Base-by-base conservation (phyloP, 2,888 invertebrate genomes). In the Drosophila phalerata region DNA sequence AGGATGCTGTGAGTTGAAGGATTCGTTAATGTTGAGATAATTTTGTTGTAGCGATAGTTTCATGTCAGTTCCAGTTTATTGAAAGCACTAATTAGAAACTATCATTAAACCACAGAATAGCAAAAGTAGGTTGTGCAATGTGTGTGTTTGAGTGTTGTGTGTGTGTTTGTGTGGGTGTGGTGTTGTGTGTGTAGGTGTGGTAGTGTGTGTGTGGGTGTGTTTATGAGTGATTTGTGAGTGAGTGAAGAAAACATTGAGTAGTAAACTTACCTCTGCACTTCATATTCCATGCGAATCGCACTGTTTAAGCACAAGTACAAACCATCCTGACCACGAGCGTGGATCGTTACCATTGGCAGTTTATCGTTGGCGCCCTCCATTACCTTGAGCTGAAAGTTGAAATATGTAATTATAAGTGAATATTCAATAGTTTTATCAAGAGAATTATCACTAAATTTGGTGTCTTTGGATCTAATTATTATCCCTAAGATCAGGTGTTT, bases 241-340 rank as follows among this genome's bases (percentile, higher is more conserved):
- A 43, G 32, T 47, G 37, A 42, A 55, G 28, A 48, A 40, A 37
- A 13, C 19, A 17, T 32, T 8, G 37, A 47, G 3, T 8, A 37
- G 2, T 2, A 13, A 53, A 76, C 82, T 72, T 73, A 92, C 92
- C 93, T 93, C 76, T 93, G 91, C 66, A 93, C 90, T 69, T 95
- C 94, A 77, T 93, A 93, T 85, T 96, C 95, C 85, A 95, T 93
- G 37, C 94, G 92, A 48, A 97, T 94, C 13, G 95, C 94, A 85
- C 95, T 95, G 91, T 96, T 96, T 68, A 97, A 94, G 95, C 96
- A 81, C 94, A 95, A 69, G 28, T 88, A 88, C 40, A 88, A 64
- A 15, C 94, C 94, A 69, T 94, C 94, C 56, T 94, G 93, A 84
- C 77, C 78, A 1, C 96, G 94, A 83, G 95, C 95, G 92, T 95